Base-by-base conservation (phyloP, 2,888 invertebrate genomes). In the Parthenolecanium corni region DNA sequence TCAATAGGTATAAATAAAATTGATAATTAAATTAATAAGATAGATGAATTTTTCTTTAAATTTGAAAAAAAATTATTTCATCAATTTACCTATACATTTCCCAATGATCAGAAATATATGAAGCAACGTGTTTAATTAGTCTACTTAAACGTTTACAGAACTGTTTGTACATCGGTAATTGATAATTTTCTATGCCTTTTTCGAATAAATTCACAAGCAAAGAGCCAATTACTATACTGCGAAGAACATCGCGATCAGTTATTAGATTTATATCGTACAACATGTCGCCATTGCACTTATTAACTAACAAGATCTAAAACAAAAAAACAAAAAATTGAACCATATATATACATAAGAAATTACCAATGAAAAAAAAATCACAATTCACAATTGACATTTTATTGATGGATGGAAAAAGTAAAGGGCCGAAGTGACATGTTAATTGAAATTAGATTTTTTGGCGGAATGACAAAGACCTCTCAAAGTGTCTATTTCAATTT, bases 91-190 rank as follows among this genome's bases (percentile, higher is more conserved):
- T 65, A 46, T 62, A 66, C 31, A 63, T 62, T 68, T 82, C 79
- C 80, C 82, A 82, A 67, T 83, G 81, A 70, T 89, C 86, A 1
- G 83, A 83, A 0, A 82, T 79, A 71, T 85, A 86, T 69, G 85
- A 83, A 1, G 86, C 79, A 3, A 82, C 78, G 69, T 88, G 85
- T 49, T 84, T 78, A 51, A 85, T 79, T 52, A 85, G 73, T 3
- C 83, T 78, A 44, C 83, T 82, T 20, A 86, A 71, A 65, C 83
- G 75, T 70, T 85, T 85, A 1, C 84, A 82, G 68, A 88, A 79
- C 70, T 86, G 85, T 68, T 80, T 76, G 69, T 84, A 85, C 65
- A 82, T 74, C 5, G 81, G 78, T 57, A 79, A 78, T 56, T 63
- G 64, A 23, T 69, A 69, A 42, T 64, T 67, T 9, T 53, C 56